These are phyloP conservation scores for Volucella inflata DNA, from an alignment of 2,888 invertebrate species.

Conservation along the genomic window DNA sequence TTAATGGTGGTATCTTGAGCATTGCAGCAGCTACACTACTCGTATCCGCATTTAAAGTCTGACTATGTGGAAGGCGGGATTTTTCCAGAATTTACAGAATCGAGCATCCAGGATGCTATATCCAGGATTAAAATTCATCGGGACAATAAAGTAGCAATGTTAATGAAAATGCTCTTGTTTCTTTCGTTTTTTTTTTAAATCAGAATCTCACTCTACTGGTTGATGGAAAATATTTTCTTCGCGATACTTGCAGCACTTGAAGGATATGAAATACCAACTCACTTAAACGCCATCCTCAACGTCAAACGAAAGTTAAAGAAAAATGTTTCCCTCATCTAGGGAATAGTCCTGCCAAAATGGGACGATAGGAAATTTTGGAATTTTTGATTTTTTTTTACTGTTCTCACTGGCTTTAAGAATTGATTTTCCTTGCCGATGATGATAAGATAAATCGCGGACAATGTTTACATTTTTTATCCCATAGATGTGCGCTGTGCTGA, in stretches of 20 bases:
- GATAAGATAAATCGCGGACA: neutral
- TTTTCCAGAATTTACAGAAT: slow-evolving; percentile 36
- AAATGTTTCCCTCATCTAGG: neutral
- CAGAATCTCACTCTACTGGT: neutral
- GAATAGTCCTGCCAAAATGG: slow-evolving; percentile 11
- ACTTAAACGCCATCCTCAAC: neutral
- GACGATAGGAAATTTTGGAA: slow-evolving; percentile 41
- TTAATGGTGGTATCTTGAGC: slow-evolving; percentile 39
- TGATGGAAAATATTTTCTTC: neutral
- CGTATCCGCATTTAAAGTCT: neutral
- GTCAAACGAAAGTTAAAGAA: too few relatives aligned
- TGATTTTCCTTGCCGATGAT: neutral
- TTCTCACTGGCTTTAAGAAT: neutral
- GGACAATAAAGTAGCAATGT: slow-evolving; percentile 77
- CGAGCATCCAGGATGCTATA: slow-evolving; percentile 61
- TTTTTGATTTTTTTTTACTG: slow-evolving; percentile 53
- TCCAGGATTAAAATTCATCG: slow-evolving; percentile 77
- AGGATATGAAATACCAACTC: slow-evolving; percentile 25
- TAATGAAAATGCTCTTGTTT: slow-evolving; percentile 76
- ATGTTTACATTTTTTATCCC: slow-evolving; percentile 40
- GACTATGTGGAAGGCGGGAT: neutral
- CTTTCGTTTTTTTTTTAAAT: neutral
- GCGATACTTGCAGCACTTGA: neutral
- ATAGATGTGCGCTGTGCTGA: slow-evolving; percentile 35
- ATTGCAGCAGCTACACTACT: slow-evolving; percentile 24